Base-by-base conservation (phyloP, 2,888 invertebrate genomes). In the Drosophila bunnanda region DNA sequence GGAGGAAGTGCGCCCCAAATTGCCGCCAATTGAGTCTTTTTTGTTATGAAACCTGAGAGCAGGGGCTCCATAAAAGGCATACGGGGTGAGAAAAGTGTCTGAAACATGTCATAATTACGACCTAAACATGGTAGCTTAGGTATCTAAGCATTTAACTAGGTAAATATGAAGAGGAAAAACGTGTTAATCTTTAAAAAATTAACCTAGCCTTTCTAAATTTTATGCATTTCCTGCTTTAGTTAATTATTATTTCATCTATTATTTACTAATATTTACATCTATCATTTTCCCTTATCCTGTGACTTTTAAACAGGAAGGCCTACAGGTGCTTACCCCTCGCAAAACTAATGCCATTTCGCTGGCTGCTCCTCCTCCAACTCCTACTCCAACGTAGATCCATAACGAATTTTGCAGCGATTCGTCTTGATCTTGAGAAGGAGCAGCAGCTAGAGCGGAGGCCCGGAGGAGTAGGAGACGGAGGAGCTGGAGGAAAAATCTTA, bases 401-500 rank as follows among this genome's bases (percentile, higher is more conserved):
- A 43, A 57, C 60, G 66, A 78, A 76, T 76, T 82, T 79, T 76
- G 77, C 78, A 59, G 80, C 80, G 86, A 88, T 86, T 80, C 86
- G 78, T 79, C 82, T 79, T 76, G 79, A 84, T 84, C 78, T 76
- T 52, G 32, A 15, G 22, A 15, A 52, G 32, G 22, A 50, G 50
- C 9, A 50, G 32, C 17, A 44, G 15, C 25, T 20, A 38, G 46
- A 41, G 53, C 56, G 30, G 53, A 32, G 59, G 8, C 17, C 56
- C 48, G 39, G 58, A 32, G 30, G 39, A 15, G 30, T 4, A 61
- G 66, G 56, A 65, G 62, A 46, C 41, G 55, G 34, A n/a, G 38
- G 68, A 48, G 71, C 48, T 50, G 66, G 67, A 52, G 50, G 57
- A 76, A 67, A 74, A 90, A 87, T 88, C 87, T 89, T 90, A 90